Evolutionary conservation across 30 jellyfish, hydroid and myxozoan species (phyloP).

Genomic region (Turritopsis rubra): DNA sequence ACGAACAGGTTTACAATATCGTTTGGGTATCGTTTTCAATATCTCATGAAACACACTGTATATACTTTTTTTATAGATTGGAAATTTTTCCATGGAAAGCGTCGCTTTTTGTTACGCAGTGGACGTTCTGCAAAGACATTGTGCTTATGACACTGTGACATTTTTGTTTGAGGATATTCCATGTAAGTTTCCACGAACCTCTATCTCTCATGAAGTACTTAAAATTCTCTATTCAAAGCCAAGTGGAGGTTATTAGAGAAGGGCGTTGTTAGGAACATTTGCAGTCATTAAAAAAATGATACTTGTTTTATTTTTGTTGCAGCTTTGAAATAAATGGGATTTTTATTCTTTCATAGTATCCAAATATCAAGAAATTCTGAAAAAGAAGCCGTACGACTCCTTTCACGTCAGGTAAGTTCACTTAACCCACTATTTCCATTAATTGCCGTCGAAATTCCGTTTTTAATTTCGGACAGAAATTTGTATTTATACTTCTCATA

Average conservation of each 20-base stretch:
- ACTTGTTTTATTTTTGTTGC: neutral
- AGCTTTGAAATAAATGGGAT: neutral
- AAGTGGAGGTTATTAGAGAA: too few relatives aligned
- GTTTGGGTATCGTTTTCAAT: too few relatives aligned
- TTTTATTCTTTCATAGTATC: neutral
- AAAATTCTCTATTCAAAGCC: too few relatives aligned
- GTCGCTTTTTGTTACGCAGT: slow-evolving; percentile 46
- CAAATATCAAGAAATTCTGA: neutral
- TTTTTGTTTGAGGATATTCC: slow-evolving; percentile 1
- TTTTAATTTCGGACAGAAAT: too few relatives aligned
- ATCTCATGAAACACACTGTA: too few relatives aligned
- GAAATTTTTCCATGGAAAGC: slow-evolving; percentile 21
- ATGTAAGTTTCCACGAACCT: neutral
- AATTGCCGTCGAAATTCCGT: too few relatives aligned
- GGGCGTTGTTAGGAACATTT: too few relatives aligned
- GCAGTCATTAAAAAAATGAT: neutral
- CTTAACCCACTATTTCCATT: neutral
- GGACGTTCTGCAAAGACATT: slow-evolving; percentile 15
- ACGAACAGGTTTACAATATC: too few relatives aligned
- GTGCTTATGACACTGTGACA: neutral
- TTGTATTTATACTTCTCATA: too few relatives aligned
- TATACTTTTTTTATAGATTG: slow-evolving; percentile 18
- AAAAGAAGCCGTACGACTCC: slow-evolving; percentile 1
- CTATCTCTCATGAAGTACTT: too few relatives aligned
- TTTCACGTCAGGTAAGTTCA: slow-evolving; percentile 1